Evolutionary conservation across 2,797 vertebrate species (phyloP).

Genomic region (Betta splendens): DNA sequence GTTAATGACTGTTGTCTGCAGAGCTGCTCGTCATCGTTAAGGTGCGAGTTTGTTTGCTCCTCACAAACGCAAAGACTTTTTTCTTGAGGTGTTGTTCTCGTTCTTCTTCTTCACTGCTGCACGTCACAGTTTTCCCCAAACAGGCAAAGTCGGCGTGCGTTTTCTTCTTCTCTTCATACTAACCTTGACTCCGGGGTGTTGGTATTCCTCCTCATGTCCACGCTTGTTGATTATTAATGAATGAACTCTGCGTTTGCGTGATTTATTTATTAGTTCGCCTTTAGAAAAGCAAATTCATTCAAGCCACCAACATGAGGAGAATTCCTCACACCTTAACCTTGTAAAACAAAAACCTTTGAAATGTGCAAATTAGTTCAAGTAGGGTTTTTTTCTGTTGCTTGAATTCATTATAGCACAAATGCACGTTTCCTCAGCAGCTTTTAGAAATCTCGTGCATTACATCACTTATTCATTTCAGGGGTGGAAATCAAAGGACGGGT

Average conservation of each 20-base stretch:
- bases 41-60: background rate
- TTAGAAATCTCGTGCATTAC: slow-evolving; percentile 13
- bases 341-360: background rate
- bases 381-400: background rate
- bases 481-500: slow-evolving; percentile 39
- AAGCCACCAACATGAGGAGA: background rate
- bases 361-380: slow-evolving; percentile 3
- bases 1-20: background rate
- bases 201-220: background rate
- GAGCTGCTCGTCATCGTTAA: background rate
- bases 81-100: no score
- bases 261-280: background rate
- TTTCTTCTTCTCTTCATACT: background rate
- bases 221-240: slow-evolving; percentile 11
- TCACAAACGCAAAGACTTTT: background rate
- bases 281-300: background rate
- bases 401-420: slow-evolving; percentile 3
- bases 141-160: no score
- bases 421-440: background rate
- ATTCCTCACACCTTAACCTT: background rate
- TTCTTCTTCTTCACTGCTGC: background rate
- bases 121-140: no score
- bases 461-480: slow-evolving; percentile 57
- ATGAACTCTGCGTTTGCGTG: slow-evolving; percentile 2
- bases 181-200: slow-evolving; percentile 15